Percentiles rank a stretch among this genome's conserved stretches.
Conservation (phyloP, 2,113 vertebrate genomes). For the Megaceryle torquata region DNA sequence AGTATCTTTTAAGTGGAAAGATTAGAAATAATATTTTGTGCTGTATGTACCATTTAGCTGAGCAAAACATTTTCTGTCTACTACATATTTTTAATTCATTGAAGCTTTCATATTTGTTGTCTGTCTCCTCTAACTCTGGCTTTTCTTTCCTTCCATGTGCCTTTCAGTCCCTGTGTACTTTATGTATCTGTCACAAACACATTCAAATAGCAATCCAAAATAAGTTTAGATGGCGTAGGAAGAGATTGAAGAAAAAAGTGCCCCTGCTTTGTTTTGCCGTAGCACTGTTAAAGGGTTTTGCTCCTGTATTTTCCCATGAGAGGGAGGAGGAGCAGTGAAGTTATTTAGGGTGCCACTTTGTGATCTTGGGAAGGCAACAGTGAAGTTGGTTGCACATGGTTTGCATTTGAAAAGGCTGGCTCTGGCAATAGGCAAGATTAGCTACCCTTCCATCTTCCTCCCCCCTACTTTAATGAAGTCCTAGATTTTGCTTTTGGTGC, state of each 20-base stretch:
- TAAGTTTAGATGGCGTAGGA: slow-evolving; percentile 6
- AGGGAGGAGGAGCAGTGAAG: neutral
- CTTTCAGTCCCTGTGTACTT: slow-evolving; percentile 41
- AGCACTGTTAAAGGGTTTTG: neutral
- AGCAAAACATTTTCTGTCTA: neutral
- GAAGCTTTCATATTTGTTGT: slow-evolving; percentile 1
- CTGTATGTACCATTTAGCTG: neutral
- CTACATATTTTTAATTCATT: slow-evolving; percentile 25
- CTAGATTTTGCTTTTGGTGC: slow-evolving; percentile 23
- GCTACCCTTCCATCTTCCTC: neutral
- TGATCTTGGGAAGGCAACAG: neutral
- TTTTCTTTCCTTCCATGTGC: neutral
- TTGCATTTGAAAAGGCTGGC: slow-evolving; percentile 23
- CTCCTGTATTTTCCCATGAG: neutral
- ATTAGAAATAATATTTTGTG: neutral
- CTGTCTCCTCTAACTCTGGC: neutral
- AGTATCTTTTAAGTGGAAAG: neutral
- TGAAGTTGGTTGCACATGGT: neutral
- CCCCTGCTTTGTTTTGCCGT: neutral
- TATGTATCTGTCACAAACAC: neutral
- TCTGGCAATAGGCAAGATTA: slow-evolving; percentile 43
- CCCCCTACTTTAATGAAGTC: slow-evolving; percentile 8
- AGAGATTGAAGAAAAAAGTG: neutral
- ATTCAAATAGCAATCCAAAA: slow-evolving; percentile 16
- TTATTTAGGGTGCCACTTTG: neutral